These are phyloP conservation scores for Acropternis orthonyx DNA, from an alignment of 2,797 vertebrate species.

Conservation along the genomic window DNA sequence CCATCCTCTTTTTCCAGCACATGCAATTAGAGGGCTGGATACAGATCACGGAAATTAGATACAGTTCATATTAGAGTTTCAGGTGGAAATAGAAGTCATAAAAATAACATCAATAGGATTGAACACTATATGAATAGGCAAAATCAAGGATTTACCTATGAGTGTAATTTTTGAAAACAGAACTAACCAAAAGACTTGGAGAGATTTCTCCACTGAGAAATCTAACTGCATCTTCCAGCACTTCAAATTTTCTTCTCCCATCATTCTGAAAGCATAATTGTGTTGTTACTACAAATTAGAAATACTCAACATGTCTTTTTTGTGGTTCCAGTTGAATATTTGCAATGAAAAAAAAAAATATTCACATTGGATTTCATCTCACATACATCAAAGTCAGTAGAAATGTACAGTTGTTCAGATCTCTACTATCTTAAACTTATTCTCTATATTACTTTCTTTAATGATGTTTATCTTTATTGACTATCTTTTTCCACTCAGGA, in stretches of 20 bases:
- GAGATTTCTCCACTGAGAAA: not conserved
- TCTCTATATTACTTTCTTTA: not conserved
- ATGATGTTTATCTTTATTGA: not conserved
- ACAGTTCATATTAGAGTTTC: not conserved
- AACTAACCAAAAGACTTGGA: not conserved
- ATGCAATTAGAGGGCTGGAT: not conserved
- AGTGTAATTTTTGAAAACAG: not conserved
- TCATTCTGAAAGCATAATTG: not conserved
- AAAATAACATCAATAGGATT: not conserved
- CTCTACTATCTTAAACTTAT: not conserved
- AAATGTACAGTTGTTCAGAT: not conserved
- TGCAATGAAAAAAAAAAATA: not conserved
- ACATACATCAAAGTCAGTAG: not conserved
- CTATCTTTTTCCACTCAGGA: not conserved
- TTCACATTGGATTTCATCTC: not conserved
- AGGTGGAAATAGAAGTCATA: not conserved
- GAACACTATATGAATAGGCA: not conserved
- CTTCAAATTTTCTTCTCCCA: slow-evolving; percentile 2
- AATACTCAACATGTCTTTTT: not conserved
- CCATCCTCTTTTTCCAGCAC: not conserved
- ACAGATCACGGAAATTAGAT: not conserved
- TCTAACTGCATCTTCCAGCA: not conserved
- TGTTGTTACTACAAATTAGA: not conserved
- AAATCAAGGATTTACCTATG: not conserved
- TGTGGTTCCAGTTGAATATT: not conserved